phyloP scores from a whole-genome alignment of 2,797 vertebrate species.

The Diceros bicornis region DNA sequence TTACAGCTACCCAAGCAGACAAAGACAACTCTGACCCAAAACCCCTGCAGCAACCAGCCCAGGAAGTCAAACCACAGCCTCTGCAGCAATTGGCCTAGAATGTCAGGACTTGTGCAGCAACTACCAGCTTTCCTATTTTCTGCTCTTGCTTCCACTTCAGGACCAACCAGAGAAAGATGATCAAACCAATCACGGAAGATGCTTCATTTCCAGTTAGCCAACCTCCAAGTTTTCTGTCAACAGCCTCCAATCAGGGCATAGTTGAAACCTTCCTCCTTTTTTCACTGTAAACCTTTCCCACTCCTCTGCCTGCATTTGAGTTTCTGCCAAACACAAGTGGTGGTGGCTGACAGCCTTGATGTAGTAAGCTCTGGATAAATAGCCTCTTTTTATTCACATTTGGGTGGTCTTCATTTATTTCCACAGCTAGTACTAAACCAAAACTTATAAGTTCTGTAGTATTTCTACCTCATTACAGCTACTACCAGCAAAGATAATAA shows the following conservation, averaged over 20 bases:
- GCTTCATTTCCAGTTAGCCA: neutral
- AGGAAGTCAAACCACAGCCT: neutral
- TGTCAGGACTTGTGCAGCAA: neutral
- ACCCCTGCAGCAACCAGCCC: neutral
- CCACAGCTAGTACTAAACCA: neutral
- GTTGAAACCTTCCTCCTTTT: neutral
- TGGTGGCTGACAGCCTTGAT: neutral
- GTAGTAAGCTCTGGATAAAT: neutral
- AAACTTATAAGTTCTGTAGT: neutral
- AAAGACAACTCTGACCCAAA: neutral
- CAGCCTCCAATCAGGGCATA: neutral
- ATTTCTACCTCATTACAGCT: no score
- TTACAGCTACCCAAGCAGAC: neutral
- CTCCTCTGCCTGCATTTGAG: neutral
- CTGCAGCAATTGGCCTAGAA: neutral
- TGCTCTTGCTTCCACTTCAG: neutral
- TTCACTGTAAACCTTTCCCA: neutral
- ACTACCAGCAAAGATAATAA: no score
- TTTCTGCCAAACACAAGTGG: neutral
- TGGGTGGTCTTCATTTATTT: slow-evolving; percentile 11
- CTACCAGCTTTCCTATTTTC: neutral
- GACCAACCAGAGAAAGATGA: neutral
- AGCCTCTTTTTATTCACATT: neutral
- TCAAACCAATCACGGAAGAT: neutral
- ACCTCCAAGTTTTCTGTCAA: neutral